phyloP scores from a whole-genome alignment of 2,888 invertebrate genomes.

The Catotricha subobsoleta region DNA sequence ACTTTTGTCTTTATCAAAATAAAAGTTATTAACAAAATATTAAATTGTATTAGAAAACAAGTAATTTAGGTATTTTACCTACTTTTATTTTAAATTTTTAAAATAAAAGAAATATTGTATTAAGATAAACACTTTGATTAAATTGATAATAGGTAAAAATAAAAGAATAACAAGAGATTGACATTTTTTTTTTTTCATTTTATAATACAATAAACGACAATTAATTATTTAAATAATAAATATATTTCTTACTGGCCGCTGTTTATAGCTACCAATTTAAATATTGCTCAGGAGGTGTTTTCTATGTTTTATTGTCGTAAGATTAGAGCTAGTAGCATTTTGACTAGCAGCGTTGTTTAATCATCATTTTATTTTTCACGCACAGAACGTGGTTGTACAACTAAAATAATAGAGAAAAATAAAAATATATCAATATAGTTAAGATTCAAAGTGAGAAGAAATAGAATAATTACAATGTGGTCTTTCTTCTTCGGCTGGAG shows the following conservation, averaged over 20 bases:
- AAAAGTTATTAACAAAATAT: too few species aligned
- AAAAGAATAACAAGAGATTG: too few species aligned
- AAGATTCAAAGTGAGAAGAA: background rate
- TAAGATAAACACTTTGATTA: too few species aligned
- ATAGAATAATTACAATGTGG: slow-evolving; percentile 51
- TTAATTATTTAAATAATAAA: too few species aligned
- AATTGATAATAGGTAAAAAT: too few species aligned
- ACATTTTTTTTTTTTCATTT: too few species aligned
- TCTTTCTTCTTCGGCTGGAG: slow-evolving; percentile 35
- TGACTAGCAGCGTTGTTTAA: slow-evolving; percentile 45
- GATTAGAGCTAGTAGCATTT: background rate
- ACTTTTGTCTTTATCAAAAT: too few species aligned
- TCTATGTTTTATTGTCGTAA: background rate
- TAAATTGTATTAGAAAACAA: too few species aligned
- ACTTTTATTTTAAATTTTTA: slow-evolving; percentile 3
- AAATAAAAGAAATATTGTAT: slow-evolving; percentile 1
- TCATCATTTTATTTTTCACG: slow-evolving; percentile 34
- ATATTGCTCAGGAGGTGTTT: background rate
- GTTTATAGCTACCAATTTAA: background rate
- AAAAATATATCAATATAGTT: background rate
- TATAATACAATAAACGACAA: too few species aligned
- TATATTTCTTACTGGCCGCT: slow-evolving; percentile 6
- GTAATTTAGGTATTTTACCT: too few species aligned
- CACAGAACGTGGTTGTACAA: slow-evolving; percentile 62
- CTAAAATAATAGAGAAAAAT: slow-evolving; percentile 32